phyloP scores from a whole-genome alignment of 2,888 invertebrate genomes.

The Spodoptera picta region DNA sequence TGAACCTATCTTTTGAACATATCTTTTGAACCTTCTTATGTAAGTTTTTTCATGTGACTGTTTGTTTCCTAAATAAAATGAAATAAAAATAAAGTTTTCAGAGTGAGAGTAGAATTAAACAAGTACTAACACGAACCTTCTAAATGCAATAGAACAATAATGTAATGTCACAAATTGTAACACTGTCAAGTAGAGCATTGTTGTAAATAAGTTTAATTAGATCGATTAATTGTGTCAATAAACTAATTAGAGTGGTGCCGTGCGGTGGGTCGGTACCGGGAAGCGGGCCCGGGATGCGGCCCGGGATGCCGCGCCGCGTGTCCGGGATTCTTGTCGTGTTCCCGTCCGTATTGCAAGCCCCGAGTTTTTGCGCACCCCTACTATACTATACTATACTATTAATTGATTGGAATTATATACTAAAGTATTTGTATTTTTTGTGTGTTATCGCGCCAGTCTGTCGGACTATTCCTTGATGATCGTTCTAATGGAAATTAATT shows the following conservation, averaged over 20 bases:
- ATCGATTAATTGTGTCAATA: slow-evolving; percentile 19
- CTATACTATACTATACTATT: slow-evolving; percentile 49
- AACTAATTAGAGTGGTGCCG: slow-evolving; percentile 20
- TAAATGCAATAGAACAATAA: too few species aligned
- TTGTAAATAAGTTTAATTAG: too few species aligned
- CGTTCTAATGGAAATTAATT: slow-evolving; percentile 5
- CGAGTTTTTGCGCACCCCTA: slow-evolving; percentile 47
- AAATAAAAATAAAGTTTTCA: too few species aligned
- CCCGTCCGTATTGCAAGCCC: slow-evolving; percentile 29
- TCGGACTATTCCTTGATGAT: slow-evolving; percentile 31
- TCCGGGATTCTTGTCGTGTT: slow-evolving; percentile 40
- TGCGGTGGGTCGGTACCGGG: slow-evolving; percentile 41
- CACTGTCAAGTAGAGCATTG: too few species aligned
- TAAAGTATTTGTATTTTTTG: slow-evolving; percentile 47
- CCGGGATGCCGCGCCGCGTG: slow-evolving; percentile 50
- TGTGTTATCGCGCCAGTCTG: slow-evolving; percentile 41
- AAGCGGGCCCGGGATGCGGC: slow-evolving; percentile 44
- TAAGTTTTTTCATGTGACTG: too few species aligned
- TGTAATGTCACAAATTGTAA: too few species aligned
- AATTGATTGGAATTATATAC: slow-evolving; percentile 57
- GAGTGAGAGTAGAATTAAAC: too few species aligned
- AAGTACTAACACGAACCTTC: too few species aligned
- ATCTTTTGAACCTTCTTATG: too few species aligned
- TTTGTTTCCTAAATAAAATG: too few species aligned
- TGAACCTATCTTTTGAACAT: too few species aligned